Percentiles rank a stretch among this genome's conserved stretches.
phyloP scores from a whole-genome alignment of 2,888 invertebrate species.

The Pammene fasciana region DNA sequence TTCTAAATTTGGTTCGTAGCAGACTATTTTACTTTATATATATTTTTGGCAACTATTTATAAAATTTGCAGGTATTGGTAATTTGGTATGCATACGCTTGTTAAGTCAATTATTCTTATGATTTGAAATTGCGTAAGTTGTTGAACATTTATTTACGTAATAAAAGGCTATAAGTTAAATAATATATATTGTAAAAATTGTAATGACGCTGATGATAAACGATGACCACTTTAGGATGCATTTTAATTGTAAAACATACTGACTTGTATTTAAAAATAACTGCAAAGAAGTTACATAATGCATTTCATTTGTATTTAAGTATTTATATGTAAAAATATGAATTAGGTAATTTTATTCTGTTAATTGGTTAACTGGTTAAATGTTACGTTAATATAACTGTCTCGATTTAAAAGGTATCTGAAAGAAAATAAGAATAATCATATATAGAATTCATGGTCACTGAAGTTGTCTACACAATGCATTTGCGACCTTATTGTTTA shows the following conservation, averaged over 20 bases:
- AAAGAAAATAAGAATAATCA: neutral
- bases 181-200: neutral
- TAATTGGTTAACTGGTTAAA: no score
- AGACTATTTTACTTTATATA: neutral
- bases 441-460: no score
- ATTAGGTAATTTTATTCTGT: neutral
- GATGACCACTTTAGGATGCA: neutral
- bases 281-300: neutral
- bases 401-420: conserved; percentile 9
- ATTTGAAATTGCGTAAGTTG: neutral
- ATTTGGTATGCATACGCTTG: neutral
- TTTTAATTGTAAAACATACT: neutral
- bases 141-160: neutral
- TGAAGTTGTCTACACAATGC: no score
- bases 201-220: neutral
- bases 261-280: neutral
- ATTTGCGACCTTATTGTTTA: neutral
- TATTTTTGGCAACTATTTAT: neutral
- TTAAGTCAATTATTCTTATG: conserved; percentile 6
- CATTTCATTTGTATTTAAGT: neutral
- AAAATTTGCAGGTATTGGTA: neutral
- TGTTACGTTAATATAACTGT: neutral
- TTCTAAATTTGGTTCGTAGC: neutral
- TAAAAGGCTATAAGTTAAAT: neutral
- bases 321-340: neutral